phyloP scores from a whole-genome alignment of 37 sponge, comb jelly and placozoan species.

The Diacarnus erythraeanus region DNA sequence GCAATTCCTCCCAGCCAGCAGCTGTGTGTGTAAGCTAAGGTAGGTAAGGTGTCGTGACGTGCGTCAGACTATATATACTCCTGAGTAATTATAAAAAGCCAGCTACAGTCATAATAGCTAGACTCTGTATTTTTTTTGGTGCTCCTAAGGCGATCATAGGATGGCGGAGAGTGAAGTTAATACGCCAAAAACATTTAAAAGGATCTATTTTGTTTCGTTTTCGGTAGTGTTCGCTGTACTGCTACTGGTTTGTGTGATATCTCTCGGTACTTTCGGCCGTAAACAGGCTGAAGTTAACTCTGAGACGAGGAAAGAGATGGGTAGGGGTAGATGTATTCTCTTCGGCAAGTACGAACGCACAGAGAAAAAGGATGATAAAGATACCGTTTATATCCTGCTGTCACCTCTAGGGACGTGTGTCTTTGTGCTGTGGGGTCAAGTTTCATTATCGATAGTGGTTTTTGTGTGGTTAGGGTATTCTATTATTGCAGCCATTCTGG shows the following conservation, averaged over 20 bases:
- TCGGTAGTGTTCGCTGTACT: background rate
- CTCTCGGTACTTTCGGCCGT: background rate
- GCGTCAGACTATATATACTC: no score
- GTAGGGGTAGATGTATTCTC: slow-evolving; percentile 11
- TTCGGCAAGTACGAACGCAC: background rate
- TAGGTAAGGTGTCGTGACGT: no score
- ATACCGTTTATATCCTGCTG: background rate
- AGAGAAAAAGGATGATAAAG: background rate
- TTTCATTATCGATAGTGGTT: background rate
- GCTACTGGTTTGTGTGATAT: background rate
- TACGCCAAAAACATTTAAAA: no score
- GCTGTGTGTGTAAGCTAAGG: no score
- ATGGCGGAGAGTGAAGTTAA: no score
- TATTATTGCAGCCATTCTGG: background rate
- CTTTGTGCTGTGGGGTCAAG: slow-evolving; percentile 7
- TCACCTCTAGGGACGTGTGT: background rate
- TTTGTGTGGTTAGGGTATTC: background rate
- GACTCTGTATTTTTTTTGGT: no score
- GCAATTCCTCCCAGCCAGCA: no score
- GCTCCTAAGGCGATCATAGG: no score
- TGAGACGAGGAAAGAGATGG: no score
- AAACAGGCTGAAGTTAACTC: no score
- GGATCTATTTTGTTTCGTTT: background rate
- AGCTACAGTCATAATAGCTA: no score
- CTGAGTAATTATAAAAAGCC: no score